A percentile compares a stretch with the other conserved stretches of the same genome.
Conservation (phyloP, 1,140 invertebrate genomes). For the Lepidurus packardi region DNA sequence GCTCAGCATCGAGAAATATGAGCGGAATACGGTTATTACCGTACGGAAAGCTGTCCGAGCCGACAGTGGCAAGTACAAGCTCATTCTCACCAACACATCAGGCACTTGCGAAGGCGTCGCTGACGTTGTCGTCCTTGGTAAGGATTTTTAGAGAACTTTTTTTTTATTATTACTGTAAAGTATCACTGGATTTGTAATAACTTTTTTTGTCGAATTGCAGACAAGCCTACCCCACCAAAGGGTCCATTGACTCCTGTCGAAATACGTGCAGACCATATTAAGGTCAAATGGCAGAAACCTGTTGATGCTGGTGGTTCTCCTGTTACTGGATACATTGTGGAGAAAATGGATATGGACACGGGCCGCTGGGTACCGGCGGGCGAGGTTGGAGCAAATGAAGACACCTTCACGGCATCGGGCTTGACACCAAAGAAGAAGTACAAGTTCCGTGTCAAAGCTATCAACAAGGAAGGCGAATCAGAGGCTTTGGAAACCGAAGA, state of each 20-base stretch:
- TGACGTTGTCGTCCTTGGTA: constrained; percentile 81
- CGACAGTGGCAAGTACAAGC: constrained; percentile 86
- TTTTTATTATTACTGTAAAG: constrained; percentile 6
- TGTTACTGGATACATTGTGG: constrained; percentile 90
- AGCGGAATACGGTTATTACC: constrained; percentile 82
- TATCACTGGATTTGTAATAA: constrained; percentile 23
- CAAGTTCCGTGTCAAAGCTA: constrained; percentile 95
- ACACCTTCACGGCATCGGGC: constrained; percentile 79
- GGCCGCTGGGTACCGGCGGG: constrained; percentile 87
- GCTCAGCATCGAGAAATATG: constrained; percentile 81
- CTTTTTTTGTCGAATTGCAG: constrained; percentile 45
- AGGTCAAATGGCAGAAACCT: constrained; percentile 90
- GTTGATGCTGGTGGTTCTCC: constrained; percentile 83
- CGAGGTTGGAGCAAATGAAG: constrained; percentile 70
- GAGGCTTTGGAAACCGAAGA: constrained; percentile 89
- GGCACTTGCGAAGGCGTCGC: constrained; percentile 73
- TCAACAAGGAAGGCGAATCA: constrained; percentile 97
- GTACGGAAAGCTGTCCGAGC: constrained; percentile 74
- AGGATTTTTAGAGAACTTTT: constrained; percentile 37
- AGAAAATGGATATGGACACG: constrained; percentile 92
- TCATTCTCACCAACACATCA: constrained; percentile 74
- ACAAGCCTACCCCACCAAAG: constrained; percentile 75
- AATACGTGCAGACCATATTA: constrained; percentile 82
- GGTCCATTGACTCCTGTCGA: constrained; percentile 82
- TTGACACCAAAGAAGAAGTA: constrained; percentile 96